Base-by-base conservation (phyloP, 2,797 vertebrate species). In the Astyanax mexicanus region DNA sequence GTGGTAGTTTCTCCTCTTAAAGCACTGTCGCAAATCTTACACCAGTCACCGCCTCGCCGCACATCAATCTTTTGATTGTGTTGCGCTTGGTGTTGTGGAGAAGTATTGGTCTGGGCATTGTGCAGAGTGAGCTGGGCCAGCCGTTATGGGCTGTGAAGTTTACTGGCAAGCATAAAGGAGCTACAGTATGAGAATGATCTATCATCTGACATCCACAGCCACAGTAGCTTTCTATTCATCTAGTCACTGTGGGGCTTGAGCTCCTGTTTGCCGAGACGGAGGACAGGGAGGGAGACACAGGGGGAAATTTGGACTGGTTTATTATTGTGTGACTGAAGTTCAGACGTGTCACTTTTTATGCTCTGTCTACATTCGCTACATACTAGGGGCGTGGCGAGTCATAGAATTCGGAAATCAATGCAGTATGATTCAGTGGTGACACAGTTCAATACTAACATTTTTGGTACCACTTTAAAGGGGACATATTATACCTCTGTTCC, bases 41-140 rank as follows among this genome's bases (percentile, higher is more conserved):
- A 67, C 57, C 40, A 37, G 42, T 45, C 69, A 25, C 51, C 27
- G 29, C 54, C 35, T 35, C 29, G 37, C 11, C 19, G 25, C 40
- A 72, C 75, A 60, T 78, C 69, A 78, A 67, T 78, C 69, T 67
- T 52, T 44, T 66, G 61, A 29, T 78, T 72, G 51, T 71, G 51
- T 65, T 55, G 73, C 12, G 8, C 37, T 6, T 47, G 23, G 58
- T 45, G 67, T 70, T 64, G 23, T 66, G 23, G 19, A 40, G 75
- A 57, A 65, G 54, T 72, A 72, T 77, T 29, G 49, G 49, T 47
- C 40, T 21, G 68, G 17, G 42, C 29, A 44, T 66, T 72, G 51
- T 45, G 68, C 15, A 58, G 25, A 11, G 37, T 32, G 37, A 35
- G 38, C 58, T 44, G 38, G 51, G 58, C 40, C 12, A 4, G 38